A percentile compares a stretch with the other conserved stretches of the same genome.
Conservation (phyloP, 2,797 vertebrate genomes). For the Gila robusta region DNA sequence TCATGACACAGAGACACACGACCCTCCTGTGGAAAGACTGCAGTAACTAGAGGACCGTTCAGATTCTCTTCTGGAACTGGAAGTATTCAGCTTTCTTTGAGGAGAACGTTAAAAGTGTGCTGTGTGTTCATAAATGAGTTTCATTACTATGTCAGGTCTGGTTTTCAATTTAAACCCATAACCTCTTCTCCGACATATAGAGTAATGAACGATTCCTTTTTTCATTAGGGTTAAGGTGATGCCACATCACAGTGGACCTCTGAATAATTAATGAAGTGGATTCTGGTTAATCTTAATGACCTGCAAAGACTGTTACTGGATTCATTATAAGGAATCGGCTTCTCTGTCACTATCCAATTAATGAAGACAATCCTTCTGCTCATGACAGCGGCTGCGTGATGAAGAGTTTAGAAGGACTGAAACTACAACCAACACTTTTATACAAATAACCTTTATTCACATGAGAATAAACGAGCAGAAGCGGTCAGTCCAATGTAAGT, state of each 20-base stretch:
- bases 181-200: background rate
- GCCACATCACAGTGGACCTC: background rate
- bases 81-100: background rate
- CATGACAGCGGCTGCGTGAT: background rate
- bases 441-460: background rate
- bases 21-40: background rate
- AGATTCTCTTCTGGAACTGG: background rate
- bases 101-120: background rate
- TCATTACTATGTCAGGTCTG: background rate
- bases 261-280: constrained; percentile 19
- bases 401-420: background rate
- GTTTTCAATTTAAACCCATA: background rate
- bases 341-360: background rate
- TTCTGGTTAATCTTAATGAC: constrained; percentile 1
- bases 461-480: background rate
- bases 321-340: background rate
- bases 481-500: background rate
- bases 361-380: background rate
- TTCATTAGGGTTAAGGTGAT: background rate
- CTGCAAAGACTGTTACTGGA: background rate
- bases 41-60: background rate
- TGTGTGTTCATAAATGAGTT: background rate
- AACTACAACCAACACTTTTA: background rate
- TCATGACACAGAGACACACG: background rate
- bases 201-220: constrained; percentile 1